phyloP scores from a whole-genome alignment of 1,140 invertebrate species.

The Hycleus phaleratus region DNA sequence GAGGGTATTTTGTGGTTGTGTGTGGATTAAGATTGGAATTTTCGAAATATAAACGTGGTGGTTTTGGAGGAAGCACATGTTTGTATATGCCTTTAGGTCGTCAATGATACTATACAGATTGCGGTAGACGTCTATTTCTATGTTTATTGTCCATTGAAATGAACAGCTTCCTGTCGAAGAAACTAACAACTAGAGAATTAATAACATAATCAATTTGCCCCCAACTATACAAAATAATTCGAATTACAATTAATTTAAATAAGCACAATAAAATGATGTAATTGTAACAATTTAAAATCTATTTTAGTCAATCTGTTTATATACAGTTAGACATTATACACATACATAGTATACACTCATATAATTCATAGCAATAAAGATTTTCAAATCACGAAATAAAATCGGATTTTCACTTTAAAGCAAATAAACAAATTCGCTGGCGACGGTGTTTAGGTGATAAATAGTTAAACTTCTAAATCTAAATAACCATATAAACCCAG shows the following conservation, averaged over 20 bases:
- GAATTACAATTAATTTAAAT: too few species aligned
- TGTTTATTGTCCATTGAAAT: too few species aligned
- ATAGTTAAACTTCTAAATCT: conserved; percentile 7
- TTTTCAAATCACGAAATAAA: conserved; percentile 2
- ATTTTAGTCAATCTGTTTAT: too few species aligned
- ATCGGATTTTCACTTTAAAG: conserved; percentile 2
- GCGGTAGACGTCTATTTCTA: conserved; percentile 2
- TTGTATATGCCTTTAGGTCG: conserved; percentile 10
- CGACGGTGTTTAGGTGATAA: conserved; percentile 5
- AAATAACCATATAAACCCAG: conserved; percentile 9
- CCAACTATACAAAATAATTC: too few species aligned
- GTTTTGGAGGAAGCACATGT: conserved; percentile 2
- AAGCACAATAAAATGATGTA: conserved; percentile 2
- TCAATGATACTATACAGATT: conserved; percentile 3
- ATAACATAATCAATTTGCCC: too few species aligned
- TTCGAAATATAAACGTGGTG: too few species aligned
- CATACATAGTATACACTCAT: too few species aligned
- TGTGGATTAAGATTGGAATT: too few species aligned
- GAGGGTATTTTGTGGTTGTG: too few species aligned
- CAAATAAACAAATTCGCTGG: conserved; percentile 5
- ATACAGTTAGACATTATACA: too few species aligned
- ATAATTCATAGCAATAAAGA: too few species aligned
- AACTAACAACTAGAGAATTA: too few species aligned
- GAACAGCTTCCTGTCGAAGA: conserved; percentile 4
- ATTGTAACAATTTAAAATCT: neutral